Base-by-base conservation (phyloP, 2,113 vertebrate species). In the Nicator chloris region DNA sequence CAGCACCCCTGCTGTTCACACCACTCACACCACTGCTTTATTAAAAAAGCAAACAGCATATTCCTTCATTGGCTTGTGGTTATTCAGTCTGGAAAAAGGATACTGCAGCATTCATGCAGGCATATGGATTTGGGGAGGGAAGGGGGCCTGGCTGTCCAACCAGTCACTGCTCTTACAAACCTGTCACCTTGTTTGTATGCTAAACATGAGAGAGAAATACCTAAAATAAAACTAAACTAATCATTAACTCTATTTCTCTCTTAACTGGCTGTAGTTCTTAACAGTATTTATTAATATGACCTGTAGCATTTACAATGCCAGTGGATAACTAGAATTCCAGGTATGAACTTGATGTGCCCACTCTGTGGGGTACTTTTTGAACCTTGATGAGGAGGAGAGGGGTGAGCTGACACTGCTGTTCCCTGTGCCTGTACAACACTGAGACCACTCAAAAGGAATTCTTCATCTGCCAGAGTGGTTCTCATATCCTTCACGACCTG, bases 51-150 rank as follows among this genome's bases (percentile, higher is more conserved):
- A 90, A 93, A 88, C 87, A 76, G 87, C 27, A 78, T 82, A 92
- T 95, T 94, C 56, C 11, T 87, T 92, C 82, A 30, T 72, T 84
- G 94, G 76, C 96, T 98, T 97, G 97, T 98, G 96, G 92, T 97
- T 97, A 44, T 96, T 96, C 86, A 50, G 93, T 88, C 96, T 98
- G 97, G 90, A 94, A 97, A 97, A 97, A 94, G 97, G 97, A 97
- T 97, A 97, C 97, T 98, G 97, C 97, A 93, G 92, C 88, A 82
- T 85, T 97, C 93, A 53, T 45, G 72, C 78, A 94, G 65, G 54
- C 45, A 21, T 51, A 79, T 6, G 51, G 45, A 61, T 77, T 6
- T 93, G 90, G 95, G 92, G 96, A 88, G 96, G 57, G 40, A 73
- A 78, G 20, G 61, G 96, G 91, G 31, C 63, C 87, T 77, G 92